Conservation (phyloP, 2,113 vertebrate species). For the Tiliqua scincoides region DNA sequence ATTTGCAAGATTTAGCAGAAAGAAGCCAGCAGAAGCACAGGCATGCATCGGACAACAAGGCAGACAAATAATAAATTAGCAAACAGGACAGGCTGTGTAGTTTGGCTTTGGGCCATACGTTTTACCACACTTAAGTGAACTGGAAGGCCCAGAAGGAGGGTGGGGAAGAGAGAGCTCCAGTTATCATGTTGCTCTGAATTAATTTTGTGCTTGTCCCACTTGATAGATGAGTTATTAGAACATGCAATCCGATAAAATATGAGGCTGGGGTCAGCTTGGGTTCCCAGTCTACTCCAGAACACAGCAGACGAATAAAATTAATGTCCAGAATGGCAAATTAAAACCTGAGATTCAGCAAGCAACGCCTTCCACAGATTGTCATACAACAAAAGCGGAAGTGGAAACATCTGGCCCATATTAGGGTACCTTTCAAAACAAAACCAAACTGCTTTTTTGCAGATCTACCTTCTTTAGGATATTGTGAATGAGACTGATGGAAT, state of each 20-base stretch:
- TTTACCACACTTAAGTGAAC: not conserved
- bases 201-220: accelerated
- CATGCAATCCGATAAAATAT: not conserved
- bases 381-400: not conserved
- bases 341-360: not conserved
- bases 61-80: not conserved
- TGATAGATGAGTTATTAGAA: conserved; percentile 12
- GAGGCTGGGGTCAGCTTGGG: not conserved
- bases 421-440: not conserved
- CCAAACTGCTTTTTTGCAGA: not conserved
- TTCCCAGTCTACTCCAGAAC: accelerated
- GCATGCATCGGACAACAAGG: accelerated
- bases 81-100: not conserved
- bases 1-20: not conserved
- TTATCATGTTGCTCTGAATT: not conserved
- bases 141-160: accelerated
- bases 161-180: not conserved
- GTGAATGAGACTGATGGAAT: not conserved
- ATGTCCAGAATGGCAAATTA: not conserved
- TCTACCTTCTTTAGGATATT: not conserved
- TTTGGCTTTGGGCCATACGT: not conserved
- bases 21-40: not conserved
- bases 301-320: not conserved
- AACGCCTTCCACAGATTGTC: not conserved
- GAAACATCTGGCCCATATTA: not conserved